phyloP scores from a whole-genome alignment of 1,140 invertebrate species.

The Philaenus spumarius region DNA sequence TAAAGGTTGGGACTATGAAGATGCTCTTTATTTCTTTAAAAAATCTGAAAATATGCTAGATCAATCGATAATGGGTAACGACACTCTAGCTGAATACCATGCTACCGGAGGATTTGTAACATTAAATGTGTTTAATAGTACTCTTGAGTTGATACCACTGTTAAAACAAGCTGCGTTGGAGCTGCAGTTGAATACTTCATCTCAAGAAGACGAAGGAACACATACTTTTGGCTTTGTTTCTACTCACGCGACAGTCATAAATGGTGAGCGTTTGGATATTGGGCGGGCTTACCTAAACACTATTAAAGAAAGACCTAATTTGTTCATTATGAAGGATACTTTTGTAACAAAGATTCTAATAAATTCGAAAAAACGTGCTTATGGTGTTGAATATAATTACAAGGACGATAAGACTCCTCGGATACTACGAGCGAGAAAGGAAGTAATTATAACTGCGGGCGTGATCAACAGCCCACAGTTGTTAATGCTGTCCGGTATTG shows the following conservation, averaged over 20 bases:
- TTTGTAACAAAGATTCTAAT: conserved; percentile 1
- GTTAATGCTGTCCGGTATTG: conserved; percentile 82
- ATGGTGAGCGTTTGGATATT: conserved; percentile 4
- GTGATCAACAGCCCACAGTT: conserved; percentile 72
- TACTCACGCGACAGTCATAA: not conserved
- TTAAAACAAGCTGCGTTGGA: not conserved
- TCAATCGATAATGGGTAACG: conserved; percentile 41
- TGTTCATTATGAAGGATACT: not conserved
- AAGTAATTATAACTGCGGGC: not conserved
- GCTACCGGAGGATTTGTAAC: not conserved
- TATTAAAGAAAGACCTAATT: not conserved
- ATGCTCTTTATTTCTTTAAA: conserved; percentile 42
- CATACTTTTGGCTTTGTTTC: not conserved
- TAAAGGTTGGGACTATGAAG: conserved; percentile 47
- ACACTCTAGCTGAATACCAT: conserved; percentile 38
- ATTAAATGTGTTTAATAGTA: conserved; percentile 50
- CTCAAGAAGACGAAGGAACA: not conserved
- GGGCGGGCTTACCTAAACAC: not conserved
- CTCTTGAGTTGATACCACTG: conserved; percentile 26
- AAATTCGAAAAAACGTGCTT: not conserved
- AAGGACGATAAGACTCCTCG: not conserved
- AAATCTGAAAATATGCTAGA: conserved; percentile 33
- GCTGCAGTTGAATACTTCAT: not conserved
- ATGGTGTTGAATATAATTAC: conserved; percentile 1
- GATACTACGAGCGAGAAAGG: not conserved